Base-by-base conservation (phyloP, 1,140 invertebrate species). In the Psilanteris sp. region DNA sequence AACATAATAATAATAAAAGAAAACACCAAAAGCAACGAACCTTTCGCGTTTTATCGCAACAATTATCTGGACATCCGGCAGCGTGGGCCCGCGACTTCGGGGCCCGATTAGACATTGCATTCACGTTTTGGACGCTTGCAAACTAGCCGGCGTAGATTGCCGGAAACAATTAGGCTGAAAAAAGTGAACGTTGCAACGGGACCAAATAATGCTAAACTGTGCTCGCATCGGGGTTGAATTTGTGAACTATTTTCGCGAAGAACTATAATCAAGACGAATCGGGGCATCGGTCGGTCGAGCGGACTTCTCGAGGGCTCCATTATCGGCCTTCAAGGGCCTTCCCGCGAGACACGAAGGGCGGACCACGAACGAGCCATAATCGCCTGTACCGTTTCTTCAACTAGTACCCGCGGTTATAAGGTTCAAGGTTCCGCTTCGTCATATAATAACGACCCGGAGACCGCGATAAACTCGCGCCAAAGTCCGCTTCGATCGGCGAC, bases 251-350 rank as follows among this genome's bases (percentile, higher is more conserved):
- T 67, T 62, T 37, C 18, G 44, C 48, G 24, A 20, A 48, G 39
- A 0, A 61, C 71, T 74, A 67, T 74, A 74, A 74, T 66, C 61
- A 66, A 14, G 52, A 16, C 27, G 48, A 80, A 82, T 80, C 74
- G 79, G 79, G 82, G 79, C 81, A 81, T 81, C 82, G 80, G 62
- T 83, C 80, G 77, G 66, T 75, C 39, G 70, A 72, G 27, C 55
- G 29, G 68, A 62, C 64, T 57, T 78, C 55, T 55, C 29, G 54
- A 59, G 70, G 68, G 72, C 74, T 57, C 82, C 68, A 85, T 85
- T 84, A 85, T 83, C 82, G 82, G 83, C 81, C 82, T 84, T 83
- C 81, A 83, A 84, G 81, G 81, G 82, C 82, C 82, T 84, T 82
- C 80, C 81, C 77, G 81, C 82, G 79, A 77, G 75, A 78, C 80